phyloP scores from a whole-genome alignment of 1,140 invertebrate species.

The Ceratina japonica region DNA sequence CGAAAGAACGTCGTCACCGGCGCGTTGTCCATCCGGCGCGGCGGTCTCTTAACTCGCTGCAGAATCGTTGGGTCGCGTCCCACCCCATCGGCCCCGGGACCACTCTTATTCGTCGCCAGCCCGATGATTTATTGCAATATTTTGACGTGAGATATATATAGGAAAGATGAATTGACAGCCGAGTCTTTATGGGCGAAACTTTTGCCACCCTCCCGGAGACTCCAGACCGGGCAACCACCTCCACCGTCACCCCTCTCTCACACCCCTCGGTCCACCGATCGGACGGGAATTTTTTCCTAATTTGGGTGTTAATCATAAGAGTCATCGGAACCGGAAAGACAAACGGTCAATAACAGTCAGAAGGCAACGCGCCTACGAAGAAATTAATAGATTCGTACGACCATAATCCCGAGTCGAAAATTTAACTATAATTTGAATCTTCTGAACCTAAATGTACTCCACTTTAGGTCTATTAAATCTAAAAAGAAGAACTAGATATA shows the following conservation, averaged over 20 bases:
- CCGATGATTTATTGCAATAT: constrained; percentile 79
- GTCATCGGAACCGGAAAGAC: constrained; percentile 42
- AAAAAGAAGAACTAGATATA: no score
- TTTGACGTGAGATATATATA: constrained; percentile 77
- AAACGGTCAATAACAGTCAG: background rate
- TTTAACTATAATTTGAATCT: no score
- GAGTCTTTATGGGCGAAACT: constrained; percentile 76
- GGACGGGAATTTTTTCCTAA: constrained; percentile 69
- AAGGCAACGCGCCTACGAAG: background rate
- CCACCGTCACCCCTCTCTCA: constrained; percentile 24
- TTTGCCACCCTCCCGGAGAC: constrained; percentile 67
- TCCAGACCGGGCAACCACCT: constrained; percentile 24
- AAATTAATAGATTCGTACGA: constrained; percentile 23
- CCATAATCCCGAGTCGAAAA: no score
- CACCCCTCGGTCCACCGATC: constrained; percentile 33
- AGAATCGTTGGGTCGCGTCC: constrained; percentile 32
- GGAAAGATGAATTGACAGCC: constrained; percentile 78
- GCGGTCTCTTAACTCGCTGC: constrained; percentile 57
- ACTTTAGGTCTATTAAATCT: no score
- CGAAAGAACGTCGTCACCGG: constrained; percentile 61
- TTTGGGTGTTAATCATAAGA: constrained; percentile 74
- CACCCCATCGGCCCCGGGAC: background rate
- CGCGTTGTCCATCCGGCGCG: constrained; percentile 29
- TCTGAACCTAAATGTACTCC: no score
- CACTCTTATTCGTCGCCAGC: constrained; percentile 63